A percentile compares a stretch with the other conserved stretches of the same genome.
Conservation (phyloP, 2,888 invertebrate genomes). For the Agrochola lychnidis region DNA sequence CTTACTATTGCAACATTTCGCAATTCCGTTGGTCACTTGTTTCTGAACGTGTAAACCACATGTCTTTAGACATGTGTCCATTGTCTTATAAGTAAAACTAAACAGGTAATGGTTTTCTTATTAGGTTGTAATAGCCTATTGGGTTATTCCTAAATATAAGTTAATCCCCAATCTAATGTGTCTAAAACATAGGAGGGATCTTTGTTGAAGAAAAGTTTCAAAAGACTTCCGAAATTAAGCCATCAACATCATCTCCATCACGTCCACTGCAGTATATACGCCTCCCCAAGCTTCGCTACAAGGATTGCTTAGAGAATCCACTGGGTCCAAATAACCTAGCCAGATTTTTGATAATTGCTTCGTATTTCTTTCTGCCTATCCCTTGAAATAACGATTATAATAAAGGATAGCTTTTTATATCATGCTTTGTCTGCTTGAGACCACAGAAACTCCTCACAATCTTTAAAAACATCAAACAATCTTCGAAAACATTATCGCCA, state of each 20-base stretch:
- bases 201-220: no score
- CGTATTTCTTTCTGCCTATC: no score
- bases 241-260: not conserved
- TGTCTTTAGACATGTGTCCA: constrained; percentile 25
- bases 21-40: constrained; percentile 14
- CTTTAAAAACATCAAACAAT: no score
- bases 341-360: no score
- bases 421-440: no score
- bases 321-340: no score
- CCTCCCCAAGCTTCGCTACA: not conserved
- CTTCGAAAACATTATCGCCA: no score
- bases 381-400: not conserved
- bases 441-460: no score
- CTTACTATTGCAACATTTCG: constrained; percentile 28
- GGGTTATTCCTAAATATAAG: no score
- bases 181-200: no score
- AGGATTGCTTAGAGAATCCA: not conserved
- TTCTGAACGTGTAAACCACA: constrained; percentile 19
- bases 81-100: not conserved
- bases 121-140: not conserved
- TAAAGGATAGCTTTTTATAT: not conserved
- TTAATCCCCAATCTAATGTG: no score
- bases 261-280: not conserved
- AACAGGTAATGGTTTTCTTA: not conserved
- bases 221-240: no score